Evolutionary conservation across 1,140 invertebrate species (phyloP).

Genomic region (Drosophila suzukii): DNA sequence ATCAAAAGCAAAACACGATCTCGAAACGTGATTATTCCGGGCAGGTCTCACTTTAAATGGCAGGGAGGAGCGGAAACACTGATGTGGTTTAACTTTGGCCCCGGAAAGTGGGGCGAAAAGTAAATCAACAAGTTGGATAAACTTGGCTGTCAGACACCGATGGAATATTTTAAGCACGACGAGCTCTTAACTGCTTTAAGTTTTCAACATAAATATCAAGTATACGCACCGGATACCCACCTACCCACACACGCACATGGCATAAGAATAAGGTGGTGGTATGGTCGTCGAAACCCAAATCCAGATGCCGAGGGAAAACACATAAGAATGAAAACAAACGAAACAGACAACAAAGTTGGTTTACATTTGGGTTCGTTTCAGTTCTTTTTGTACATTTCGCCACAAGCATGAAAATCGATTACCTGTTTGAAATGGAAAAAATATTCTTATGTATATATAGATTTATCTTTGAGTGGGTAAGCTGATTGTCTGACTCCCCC

Average conservation of each 20-base stretch:
- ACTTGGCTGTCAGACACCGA: constrained; percentile 65
- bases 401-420: constrained; percentile 82
- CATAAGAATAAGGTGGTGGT: constrained; percentile 41
- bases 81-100: constrained; percentile 48
- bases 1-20: constrained; percentile 62
- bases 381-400: constrained; percentile 73
- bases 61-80: constrained; percentile 13
- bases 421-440: constrained; percentile 79
- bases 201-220: constrained; percentile 81
- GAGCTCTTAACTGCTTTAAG: constrained; percentile 80
- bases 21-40: constrained; percentile 60
- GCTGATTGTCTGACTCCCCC: constrained; percentile 65
- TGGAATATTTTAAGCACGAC: constrained; percentile 76
- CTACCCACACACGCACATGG: constrained; percentile 32
- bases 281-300: constrained; percentile 43
- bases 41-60: constrained; percentile 56
- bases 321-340: constrained; percentile 54
- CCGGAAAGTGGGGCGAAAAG: constrained; percentile 48
- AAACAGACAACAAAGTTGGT: constrained; percentile 73
- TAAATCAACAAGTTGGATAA: constrained; percentile 79
- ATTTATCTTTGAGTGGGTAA: constrained; percentile 46
- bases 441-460: constrained; percentile 40
- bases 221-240: constrained; percentile 61
- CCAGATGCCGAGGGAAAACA: constrained; percentile 37
- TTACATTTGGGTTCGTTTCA: constrained; percentile 50